A percentile compares a stretch with the other conserved stretches of the same genome.
phyloP scores from a whole-genome alignment of 1,140 invertebrate genomes.

The Ditylenchus dipsaci region DNA sequence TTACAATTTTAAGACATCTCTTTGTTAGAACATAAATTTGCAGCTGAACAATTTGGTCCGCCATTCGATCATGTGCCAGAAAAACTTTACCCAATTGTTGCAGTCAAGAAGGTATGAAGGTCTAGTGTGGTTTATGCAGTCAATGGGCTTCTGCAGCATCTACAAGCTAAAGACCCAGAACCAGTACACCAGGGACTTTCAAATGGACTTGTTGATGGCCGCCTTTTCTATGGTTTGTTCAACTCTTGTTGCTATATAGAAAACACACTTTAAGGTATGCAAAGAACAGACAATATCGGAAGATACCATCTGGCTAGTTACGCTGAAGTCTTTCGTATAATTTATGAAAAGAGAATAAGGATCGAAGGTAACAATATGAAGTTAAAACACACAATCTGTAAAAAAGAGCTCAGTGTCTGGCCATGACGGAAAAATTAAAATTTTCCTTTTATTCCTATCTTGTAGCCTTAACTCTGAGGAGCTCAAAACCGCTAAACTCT shows the following conservation, averaged over 20 bases:
- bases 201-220: constrained; percentile 44
- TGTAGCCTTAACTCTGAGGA: no score
- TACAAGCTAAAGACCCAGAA: constrained; percentile 46
- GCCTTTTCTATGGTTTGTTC: constrained; percentile 47
- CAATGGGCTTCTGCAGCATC: constrained; percentile 20
- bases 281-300: constrained; percentile 49
- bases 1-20: no score
- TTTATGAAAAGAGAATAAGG: constrained; percentile 39
- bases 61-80: constrained; percentile 29
- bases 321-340: constrained; percentile 48
- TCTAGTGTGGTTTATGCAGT: constrained; percentile 51
- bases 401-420: no score
- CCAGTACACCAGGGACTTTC: constrained; percentile 46
- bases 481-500: no score
- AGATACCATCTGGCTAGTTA: constrained; percentile 34
- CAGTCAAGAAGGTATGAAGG: constrained; percentile 28
- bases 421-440: no score
- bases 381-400: background rate
- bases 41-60: constrained; percentile 38
- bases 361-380: constrained; percentile 22
- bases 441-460: no score
- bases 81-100: constrained; percentile 8
- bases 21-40: no score
- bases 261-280: constrained; percentile 38
- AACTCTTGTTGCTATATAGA: background rate